Evolutionary conservation across 1,140 invertebrate genomes (phyloP), one percentile per base, ranked within the genome.

Genomic region (Argopecten irradians): DNA sequence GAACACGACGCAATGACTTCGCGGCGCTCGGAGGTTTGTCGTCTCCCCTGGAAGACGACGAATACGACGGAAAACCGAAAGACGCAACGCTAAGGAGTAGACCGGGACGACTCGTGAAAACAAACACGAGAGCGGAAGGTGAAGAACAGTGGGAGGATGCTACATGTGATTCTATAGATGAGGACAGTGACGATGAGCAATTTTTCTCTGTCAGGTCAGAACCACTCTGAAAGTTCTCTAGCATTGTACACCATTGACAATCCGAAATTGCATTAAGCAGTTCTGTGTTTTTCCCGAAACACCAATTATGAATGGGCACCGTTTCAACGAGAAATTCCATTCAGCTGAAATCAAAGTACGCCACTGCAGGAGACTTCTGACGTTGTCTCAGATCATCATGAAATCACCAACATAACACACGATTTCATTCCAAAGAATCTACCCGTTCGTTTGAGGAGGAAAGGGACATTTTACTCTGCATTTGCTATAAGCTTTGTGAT

Each of bases 161-260:
- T 22, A 89, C 83, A 36, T 92, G 91, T 55, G 88, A 90, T 85
- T 92, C 91, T n/a, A 92, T 92, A 32, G 89, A 92, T 32, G 89
- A 90, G 3, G 89, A 90, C 43, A 89, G 88, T 13, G 90, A 89
- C 2, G 87, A 87, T n/a, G 71, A 86, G 0, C 82, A 89, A 35
- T 92, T 89, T 88, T 90, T 36, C 71, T 87, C 89, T 19, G 88
- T 89, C 19, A 71, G 84, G 33, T 84, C 89, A 55, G 83, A 46
- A n/a, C 33, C 41, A 34, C 22, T 71, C n/a, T 71, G 55, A 71
- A 28, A n/a, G 22, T 71, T n/a, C 0, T 71, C 7, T 46, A 19
- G 43, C 2, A 46, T 46, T 46, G 55, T 28, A 28, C 55, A 28
- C 55, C n/a, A 28, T 7, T n/a, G n/a, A 71, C 55, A 71, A 11